These are phyloP conservation scores for Hylaeus volcanicus DNA, from an alignment of 1,140 invertebrate genomes.

Conservation along the genomic window DNA sequence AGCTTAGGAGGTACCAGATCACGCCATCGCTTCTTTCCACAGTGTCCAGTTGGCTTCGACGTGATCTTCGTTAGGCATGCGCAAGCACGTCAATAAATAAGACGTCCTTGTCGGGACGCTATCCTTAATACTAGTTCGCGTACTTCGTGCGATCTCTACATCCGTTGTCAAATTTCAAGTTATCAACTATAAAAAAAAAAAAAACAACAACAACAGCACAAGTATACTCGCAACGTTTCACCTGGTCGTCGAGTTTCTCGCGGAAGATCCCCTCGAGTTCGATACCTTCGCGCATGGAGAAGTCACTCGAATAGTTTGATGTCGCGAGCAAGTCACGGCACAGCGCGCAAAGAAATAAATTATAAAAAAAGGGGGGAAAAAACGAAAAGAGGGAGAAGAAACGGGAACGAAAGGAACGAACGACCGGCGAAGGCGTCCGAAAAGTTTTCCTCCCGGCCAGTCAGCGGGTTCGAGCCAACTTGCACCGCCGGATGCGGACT, in stretches of 20 bases:
- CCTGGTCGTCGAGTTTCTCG: background rate
- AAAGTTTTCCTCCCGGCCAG: constrained; percentile 6
- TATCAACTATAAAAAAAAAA: too few relatives aligned
- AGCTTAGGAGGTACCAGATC: constrained; percentile 16
- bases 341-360: constrained; percentile 39
- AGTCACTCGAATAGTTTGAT: background rate
- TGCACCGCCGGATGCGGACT: constrained; percentile 6
- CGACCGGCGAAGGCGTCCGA: constrained; percentile 25
- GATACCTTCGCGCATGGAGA: background rate
- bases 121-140: constrained; percentile 10
- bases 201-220: too few relatives aligned
- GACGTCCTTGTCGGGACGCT: background rate
- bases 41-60: background rate
- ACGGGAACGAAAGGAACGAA: constrained; percentile 3
- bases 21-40: background rate
- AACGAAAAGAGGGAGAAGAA: background rate
- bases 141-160: background rate
- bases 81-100: constrained; percentile 31
- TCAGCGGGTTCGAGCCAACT: background rate
- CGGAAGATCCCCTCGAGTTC: background rate
- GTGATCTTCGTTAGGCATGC: constrained; percentile 26
- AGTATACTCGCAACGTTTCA: background rate
- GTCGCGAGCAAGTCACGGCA: background rate
- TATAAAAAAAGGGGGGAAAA: constrained; percentile 10
- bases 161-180: background rate